Percentiles rank a stretch among this genome's conserved stretches.
Evolutionary conservation across 2,888 invertebrate species (phyloP).

Genomic region (Spodoptera exigua): DNA sequence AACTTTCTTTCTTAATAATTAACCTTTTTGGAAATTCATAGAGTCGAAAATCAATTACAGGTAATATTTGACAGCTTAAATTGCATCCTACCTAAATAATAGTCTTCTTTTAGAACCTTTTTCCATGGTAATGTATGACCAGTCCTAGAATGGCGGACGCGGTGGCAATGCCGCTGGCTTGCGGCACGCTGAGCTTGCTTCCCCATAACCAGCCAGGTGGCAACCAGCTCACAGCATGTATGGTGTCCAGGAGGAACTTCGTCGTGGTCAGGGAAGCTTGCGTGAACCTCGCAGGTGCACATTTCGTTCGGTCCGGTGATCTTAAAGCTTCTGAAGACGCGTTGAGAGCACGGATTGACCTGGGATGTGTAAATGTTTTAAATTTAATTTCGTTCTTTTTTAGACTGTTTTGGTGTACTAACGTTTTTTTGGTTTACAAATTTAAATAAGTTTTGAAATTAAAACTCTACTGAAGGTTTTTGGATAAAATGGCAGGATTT

Average conservation of each 20-base stretch:
- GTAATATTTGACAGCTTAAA: no score
- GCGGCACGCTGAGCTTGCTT: constrained; percentile 86
- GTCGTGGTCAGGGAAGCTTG: constrained; percentile 77
- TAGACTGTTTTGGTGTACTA: no score
- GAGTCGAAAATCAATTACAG: no score
- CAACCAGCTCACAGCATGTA: constrained; percentile 94
- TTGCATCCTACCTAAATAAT: no score
- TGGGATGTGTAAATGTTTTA: constrained; percentile 44
- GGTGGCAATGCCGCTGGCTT: constrained; percentile 74
- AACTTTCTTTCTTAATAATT: no score
- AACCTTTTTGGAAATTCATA: no score
- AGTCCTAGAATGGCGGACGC: constrained; percentile 75
- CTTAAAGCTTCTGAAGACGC: constrained; percentile 65
- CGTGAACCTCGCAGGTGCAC: constrained; percentile 76
- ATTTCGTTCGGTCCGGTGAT: constrained; percentile 68
- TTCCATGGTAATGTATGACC: constrained; percentile 78
- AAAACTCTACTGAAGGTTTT: no score
- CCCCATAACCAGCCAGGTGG: constrained; percentile 95
- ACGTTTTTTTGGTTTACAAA: no score
- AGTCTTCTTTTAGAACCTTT: constrained; percentile 65
- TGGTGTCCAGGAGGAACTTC: constrained; percentile 90
- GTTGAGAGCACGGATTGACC: constrained; percentile 79
- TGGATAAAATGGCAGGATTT: no score
- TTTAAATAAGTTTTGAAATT: no score
- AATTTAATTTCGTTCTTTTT: neutral